Evolutionary conservation across 1,140 invertebrate species (phyloP).

Genomic region (Phthorimaea operculella): DNA sequence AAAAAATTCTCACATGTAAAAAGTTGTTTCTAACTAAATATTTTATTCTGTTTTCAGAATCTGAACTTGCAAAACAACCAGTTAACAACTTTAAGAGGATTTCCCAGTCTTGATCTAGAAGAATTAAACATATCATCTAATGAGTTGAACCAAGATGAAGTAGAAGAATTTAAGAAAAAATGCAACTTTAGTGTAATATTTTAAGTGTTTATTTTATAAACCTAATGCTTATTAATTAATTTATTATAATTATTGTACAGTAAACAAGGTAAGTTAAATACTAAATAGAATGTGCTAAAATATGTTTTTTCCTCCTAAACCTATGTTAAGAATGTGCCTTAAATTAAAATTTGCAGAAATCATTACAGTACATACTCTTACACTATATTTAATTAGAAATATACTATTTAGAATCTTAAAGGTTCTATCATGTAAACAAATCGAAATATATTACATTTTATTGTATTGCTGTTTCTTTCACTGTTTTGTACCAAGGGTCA

Average conservation of each 20-base stretch:
- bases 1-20: too few species aligned
- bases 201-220: constrained; percentile 2
- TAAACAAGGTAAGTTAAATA: background rate
- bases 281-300: background rate
- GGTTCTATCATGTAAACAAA: background rate
- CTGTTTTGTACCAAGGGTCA: background rate
- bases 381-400: background rate
- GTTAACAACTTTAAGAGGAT: constrained; percentile 39
- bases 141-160: constrained; percentile 27
- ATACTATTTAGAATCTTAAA: background rate
- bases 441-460: background rate
- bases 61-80: constrained; percentile 47
- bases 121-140: constrained; percentile 36
- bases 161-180: constrained; percentile 34
- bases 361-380: background rate
- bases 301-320: background rate
- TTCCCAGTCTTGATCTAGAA: constrained; percentile 39
- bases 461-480: background rate
- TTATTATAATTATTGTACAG: background rate
- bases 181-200: constrained; percentile 6
- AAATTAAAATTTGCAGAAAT: background rate
- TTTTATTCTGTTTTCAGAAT: constrained; percentile 35
- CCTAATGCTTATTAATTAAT: background rate
- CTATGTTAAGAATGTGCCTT: background rate
- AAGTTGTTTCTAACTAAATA: background rate